Conservation (phyloP, 2,888 invertebrate genomes). For the Sipha maydis region DNA sequence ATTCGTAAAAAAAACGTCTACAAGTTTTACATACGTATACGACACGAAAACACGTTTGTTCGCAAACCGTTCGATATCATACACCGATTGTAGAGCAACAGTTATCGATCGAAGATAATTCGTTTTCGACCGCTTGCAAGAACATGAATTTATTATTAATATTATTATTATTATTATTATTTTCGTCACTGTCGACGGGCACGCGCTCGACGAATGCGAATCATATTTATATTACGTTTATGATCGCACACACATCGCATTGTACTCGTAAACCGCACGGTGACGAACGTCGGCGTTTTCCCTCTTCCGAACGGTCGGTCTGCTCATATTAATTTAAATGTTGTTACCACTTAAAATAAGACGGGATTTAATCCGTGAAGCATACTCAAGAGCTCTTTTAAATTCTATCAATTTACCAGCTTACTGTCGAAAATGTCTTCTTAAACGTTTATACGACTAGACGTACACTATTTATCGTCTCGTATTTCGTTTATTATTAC, state of each 20-base stretch:
- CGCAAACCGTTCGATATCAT: background rate
- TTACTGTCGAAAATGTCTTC: conserved; percentile 39
- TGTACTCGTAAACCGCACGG: background rate
- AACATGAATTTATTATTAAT: no score
- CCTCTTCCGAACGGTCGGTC: background rate
- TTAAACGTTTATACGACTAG: background rate
- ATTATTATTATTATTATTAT: background rate
- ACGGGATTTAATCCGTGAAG: background rate
- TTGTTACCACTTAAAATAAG: background rate
- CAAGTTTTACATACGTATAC: background rate
- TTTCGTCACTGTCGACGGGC: background rate
- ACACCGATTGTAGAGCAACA: background rate
- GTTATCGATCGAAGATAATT: background rate
- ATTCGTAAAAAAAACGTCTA: conserved; percentile 23
- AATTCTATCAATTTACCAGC: background rate
- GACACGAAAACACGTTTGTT: background rate
- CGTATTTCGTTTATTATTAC: no score
- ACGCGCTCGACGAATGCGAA: background rate
- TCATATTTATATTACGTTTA: background rate
- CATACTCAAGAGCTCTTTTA: background rate
- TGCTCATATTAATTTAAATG: background rate
- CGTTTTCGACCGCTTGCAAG: no score
- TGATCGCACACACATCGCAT: background rate
- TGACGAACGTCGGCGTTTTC: background rate
- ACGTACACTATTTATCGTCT: background rate